These are phyloP conservation scores for Limenitis arthemis DNA, from an alignment of 2,888 invertebrate genomes.

Conservation along the genomic window DNA sequence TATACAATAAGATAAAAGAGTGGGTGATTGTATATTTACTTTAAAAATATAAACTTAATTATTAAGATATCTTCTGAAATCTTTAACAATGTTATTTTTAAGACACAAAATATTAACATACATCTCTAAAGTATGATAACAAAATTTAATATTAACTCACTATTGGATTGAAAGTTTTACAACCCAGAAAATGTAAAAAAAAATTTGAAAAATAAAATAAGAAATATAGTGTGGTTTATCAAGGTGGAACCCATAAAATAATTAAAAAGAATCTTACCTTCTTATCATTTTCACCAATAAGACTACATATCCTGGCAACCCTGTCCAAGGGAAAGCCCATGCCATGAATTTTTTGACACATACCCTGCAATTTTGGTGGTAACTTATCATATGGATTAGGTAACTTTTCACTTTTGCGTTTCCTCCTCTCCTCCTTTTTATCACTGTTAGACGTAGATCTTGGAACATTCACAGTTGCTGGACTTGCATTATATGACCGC, in stretches of 20 bases:
- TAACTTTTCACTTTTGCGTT: conserved; percentile 43
- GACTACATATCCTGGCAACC: conserved; percentile 84
- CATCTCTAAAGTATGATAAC: too few relatives aligned
- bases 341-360: conserved; percentile 81
- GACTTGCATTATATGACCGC: conserved; percentile 67
- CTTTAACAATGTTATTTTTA: too few relatives aligned
- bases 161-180: too few relatives aligned
- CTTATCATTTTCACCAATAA: conserved; percentile 86
- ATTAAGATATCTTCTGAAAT: too few relatives aligned
- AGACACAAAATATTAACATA: too few relatives aligned
- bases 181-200: too few relatives aligned
- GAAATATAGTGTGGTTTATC: not conserved
- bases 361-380: conserved; percentile 71
- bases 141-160: too few relatives aligned
- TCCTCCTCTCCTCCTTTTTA: conserved; percentile 38
- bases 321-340: conserved; percentile 92
- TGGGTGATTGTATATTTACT: too few relatives aligned
- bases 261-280: conserved; percentile 71
- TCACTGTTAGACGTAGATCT: conserved; percentile 36
- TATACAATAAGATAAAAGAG: too few relatives aligned
- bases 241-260: not conserved
- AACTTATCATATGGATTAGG: conserved; percentile 57
- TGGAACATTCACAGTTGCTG: conserved; percentile 44
- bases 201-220: too few relatives aligned
- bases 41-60: too few relatives aligned